Conservation (phyloP, 2,888 invertebrate genomes). For the Limenitis camilla region DNA sequence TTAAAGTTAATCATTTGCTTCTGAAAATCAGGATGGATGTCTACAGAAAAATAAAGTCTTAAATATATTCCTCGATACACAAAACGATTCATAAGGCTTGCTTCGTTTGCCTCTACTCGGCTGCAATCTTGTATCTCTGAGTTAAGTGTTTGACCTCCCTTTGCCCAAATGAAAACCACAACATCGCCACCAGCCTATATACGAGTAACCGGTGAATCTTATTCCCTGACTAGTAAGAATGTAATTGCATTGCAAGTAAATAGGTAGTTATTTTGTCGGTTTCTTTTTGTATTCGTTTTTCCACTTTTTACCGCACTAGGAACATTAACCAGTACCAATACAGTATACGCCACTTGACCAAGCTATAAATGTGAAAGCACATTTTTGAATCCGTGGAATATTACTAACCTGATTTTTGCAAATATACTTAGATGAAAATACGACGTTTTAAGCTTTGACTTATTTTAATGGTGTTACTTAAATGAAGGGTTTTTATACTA, state of each 20-base stretch:
- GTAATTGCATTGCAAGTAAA: background rate
- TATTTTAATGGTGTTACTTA: too few relatives aligned
- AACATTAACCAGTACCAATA: conserved; percentile 62
- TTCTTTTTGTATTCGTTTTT: conserved; percentile 64
- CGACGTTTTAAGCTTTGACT: too few relatives aligned
- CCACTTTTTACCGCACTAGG: conserved; percentile 50
- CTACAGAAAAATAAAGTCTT: background rate
- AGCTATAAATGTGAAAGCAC: conserved; percentile 2
- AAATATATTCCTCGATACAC: conserved; percentile 1
- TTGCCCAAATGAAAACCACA: conserved; percentile 64
- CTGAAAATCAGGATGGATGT: too few relatives aligned
- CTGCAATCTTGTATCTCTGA: conserved; percentile 66
- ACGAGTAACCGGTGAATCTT: background rate
- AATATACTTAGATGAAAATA: too few relatives aligned
- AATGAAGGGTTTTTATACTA: too few relatives aligned
- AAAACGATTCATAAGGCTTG: conserved; percentile 62
- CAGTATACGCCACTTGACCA: conserved; percentile 22
- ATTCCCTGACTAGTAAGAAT: background rate
- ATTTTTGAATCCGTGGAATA: background rate
- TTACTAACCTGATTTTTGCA: too few relatives aligned
- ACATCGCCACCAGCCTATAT: conserved; percentile 34
- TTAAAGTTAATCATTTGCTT: too few relatives aligned
- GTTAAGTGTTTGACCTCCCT: conserved; percentile 66
- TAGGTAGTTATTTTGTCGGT: conserved; percentile 34
- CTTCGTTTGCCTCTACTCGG: conserved; percentile 64